Percentiles rank a stretch among this genome's conserved stretches.
These are phyloP conservation scores for Epinephelus fuscoguttatus DNA, from an alignment of 2,113 vertebrate genomes.

Conservation along the genomic window DNA sequence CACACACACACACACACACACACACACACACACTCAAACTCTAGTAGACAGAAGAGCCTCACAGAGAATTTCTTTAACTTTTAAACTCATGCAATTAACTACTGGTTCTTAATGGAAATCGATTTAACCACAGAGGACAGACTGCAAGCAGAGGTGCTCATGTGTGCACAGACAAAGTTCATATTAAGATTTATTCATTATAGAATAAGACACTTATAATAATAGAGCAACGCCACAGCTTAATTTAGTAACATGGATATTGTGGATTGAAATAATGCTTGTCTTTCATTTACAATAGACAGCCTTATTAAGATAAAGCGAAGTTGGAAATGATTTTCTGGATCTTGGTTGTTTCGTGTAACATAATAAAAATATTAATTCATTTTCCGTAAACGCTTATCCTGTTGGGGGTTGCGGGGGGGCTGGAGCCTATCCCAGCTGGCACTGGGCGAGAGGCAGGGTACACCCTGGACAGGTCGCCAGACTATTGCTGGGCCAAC, in stretches of 20 bases:
- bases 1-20: background rate
- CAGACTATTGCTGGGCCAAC: too few species aligned
- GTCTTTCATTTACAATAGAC: background rate
- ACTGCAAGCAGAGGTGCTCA: background rate
- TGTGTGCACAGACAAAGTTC: background rate
- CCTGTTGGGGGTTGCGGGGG: too few species aligned
- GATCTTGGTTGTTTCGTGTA: background rate
- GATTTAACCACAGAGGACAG: background rate
- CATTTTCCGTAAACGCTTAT: too few species aligned
- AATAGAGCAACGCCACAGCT: background rate
- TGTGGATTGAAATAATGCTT: background rate
- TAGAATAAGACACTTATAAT: background rate
- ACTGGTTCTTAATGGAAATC: background rate
- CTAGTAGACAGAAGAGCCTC: background rate
- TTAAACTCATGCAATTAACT: background rate
- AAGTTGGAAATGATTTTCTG: background rate
- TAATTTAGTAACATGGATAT: background rate
- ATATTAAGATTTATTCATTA: background rate
- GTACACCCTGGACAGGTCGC: too few species aligned
- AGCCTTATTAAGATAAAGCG: too few species aligned
- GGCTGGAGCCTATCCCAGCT: too few species aligned
- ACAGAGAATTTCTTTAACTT: slow-evolving; percentile 12
- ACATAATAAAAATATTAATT: background rate
- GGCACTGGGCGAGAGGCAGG: too few species aligned
- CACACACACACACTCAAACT: slow-evolving; percentile 7